Evolutionary conservation across 2,113 vertebrate species (phyloP), one percentile per base, ranked within the genome.

Genomic region (Syrmaticus mikado): DNA sequence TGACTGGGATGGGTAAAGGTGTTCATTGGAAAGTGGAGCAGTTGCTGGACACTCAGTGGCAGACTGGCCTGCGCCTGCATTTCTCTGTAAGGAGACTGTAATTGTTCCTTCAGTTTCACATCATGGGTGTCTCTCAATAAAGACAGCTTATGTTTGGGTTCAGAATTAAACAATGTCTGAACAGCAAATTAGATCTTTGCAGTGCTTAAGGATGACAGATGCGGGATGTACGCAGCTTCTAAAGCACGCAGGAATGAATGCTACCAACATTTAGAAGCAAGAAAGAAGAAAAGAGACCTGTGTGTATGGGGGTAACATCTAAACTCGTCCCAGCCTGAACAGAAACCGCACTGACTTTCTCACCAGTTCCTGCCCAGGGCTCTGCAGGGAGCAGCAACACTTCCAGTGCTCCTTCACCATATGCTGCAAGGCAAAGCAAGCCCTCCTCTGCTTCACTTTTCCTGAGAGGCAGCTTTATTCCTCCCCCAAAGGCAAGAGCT

Each of bases 191-290:
- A 46, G 55, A 75, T 77, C 84, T 82, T 87, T 0, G 2, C 72
- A 93, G 38, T 6, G 53, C 66, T 41, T 20, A 8, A 43, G 53
- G 68, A 58, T 46, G 68, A 74, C 80, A 80, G 88, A 76, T 83
- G 76, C 66, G 52, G 67, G 71, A 65, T 40, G 38, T 8, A 16
- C 1, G 53, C 0, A 12, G 76, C 60, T 77, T 38, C 84, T 43
- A n/a, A n/a, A 48, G 61, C 74, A 55, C 0, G 0, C 32, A 43
- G 40, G 87, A 85, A 20, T 0, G 0, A 83, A 81, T 1, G 10
- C 46, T 17, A 57, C 32, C 64, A 34, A 13, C 11, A 65, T 30
- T 30, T 3, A 45, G 25, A 68, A 66, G 36, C 13, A 48, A 72
- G 79, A 60, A 6, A 8, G 13, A 25, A 4, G 11, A 0, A 25